These are phyloP conservation scores for Colinus virginianus DNA, from an alignment of 2,113 vertebrate species.

Conservation along the genomic window DNA sequence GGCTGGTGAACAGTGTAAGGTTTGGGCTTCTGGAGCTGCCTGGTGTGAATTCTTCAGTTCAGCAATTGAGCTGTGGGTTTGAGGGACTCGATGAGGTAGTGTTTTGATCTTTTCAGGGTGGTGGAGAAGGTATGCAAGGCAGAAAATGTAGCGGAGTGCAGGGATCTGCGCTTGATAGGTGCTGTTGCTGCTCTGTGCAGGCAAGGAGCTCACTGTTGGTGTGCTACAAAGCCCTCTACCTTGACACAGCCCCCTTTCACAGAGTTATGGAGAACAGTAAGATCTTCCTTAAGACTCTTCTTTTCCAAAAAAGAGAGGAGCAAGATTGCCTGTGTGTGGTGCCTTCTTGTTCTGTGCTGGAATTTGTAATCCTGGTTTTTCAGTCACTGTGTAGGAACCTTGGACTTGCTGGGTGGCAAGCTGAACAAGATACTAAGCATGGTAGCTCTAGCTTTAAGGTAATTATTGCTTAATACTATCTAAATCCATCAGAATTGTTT, in stretches of 20 bases:
- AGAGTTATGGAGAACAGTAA: too few species aligned
- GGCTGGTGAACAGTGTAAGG: background rate
- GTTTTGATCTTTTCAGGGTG: background rate
- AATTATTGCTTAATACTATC: background rate
- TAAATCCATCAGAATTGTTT: background rate
- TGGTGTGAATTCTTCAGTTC: background rate
- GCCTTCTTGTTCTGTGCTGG: background rate
- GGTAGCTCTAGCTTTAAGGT: background rate
- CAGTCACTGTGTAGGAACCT: background rate
- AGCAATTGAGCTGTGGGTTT: background rate
- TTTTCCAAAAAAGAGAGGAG: background rate
- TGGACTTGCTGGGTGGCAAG: background rate
- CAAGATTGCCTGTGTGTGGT: rapidly evolving
- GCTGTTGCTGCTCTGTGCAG: background rate
- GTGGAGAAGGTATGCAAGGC: background rate
- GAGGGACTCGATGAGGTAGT: background rate
- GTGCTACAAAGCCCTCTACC: background rate
- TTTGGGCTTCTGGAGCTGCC: background rate
- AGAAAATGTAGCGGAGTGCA: background rate
- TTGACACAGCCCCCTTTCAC: too few species aligned
- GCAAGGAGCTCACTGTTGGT: background rate
- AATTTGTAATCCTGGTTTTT: background rate
- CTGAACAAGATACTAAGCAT: background rate
- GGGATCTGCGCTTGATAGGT: background rate
- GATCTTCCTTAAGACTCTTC: too few species aligned